phyloP scores from a whole-genome alignment of 2,113 vertebrate genomes.

The Syngnathoides biaculeatus region DNA sequence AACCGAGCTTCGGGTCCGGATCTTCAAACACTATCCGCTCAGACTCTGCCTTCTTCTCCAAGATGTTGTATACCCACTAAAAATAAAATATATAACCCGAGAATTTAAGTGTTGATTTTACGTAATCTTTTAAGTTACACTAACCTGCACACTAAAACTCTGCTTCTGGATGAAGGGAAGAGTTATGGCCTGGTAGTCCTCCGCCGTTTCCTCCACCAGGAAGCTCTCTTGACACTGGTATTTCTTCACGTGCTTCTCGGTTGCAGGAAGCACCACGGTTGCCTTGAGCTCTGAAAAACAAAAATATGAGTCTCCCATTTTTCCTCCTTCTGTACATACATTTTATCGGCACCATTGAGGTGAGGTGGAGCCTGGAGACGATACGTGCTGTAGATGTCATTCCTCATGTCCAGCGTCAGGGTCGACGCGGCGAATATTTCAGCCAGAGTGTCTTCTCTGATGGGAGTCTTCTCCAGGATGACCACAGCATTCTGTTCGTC shows the following conservation, averaged over 20 bases:
- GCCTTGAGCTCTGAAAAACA: conserved; percentile 84
- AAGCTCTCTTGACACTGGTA: conserved; percentile 81
- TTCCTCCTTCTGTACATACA: not conserved
- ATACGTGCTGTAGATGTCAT: conserved; percentile 93
- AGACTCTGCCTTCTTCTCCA: conserved; percentile 92
- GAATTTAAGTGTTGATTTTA: not conserved
- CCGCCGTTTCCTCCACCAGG: conserved; percentile 81
- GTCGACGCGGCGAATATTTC: conserved; percentile 75
- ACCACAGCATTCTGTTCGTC: conserved; percentile 81
- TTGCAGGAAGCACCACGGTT: conserved; percentile 88
- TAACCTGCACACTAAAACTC: conserved; percentile 89
- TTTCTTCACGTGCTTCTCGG: conserved; percentile 90
- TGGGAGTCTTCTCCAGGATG: conserved; percentile 92
- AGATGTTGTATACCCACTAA: conserved; percentile 95
- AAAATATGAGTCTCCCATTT: not conserved
- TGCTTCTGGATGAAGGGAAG: conserved; percentile 83
- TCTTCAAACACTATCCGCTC: conserved; percentile 88
- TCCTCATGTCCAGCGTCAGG: conserved; percentile 80
- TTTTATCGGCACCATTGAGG: conserved; percentile 76
- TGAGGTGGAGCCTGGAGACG: conserved; percentile 77
- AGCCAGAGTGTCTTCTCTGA: conserved; percentile 76
- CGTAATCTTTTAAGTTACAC: not conserved
- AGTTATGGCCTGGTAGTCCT: conserved; percentile 80
- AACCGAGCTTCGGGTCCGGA: conserved; percentile 79
- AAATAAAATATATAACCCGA: not conserved